Base-by-base conservation (phyloP, 2,888 invertebrate genomes). In the Scaptomyza reducta region DNA sequence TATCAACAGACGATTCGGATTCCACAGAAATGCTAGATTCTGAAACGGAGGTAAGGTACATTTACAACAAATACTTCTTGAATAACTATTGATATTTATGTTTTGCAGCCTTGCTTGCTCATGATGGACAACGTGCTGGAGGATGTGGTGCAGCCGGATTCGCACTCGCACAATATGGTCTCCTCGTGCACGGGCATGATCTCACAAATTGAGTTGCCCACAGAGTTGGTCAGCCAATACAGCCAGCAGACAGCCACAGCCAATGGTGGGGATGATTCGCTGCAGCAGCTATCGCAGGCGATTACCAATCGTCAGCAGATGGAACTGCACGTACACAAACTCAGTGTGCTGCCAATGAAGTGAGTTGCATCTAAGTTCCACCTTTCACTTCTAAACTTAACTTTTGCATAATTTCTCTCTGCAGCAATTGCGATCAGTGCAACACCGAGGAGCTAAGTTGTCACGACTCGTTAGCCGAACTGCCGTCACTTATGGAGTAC, bases 11-110 rank as follows among this genome's bases (percentile, higher is more conserved):
- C 79, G 94, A 94, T 88, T 93, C 93, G 29, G 95, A 96, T 91
- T 96, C 96, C 16, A 95, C 95, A 6, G 96, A 96, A 87, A 93
- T 96, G 90, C 92, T 96, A 38, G 96, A 96, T 90, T 96, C 96
- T 0, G 96, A 96, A 93, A 96, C 96, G 0, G 96, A 96, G 75
- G 74, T 74, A n/a, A 53, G 70, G 16, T 0, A 7, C 1, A 13
- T 16, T 6, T 3, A 11, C 2, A 5, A 11, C 18, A 35, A 6
- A 35, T 2, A n/a, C 33, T 35, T n/a, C n/a, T n/a, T 35, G 5
- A 2, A 35, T n/a, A 13, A 35, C 33, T n/a, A 35, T 33, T 4
- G 10, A 35, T 31, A n/a, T 6, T 22, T 5, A 9, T 35, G 27
- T 0, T 10, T 45, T 66, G 2, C 22, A 74, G 87, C 96, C 96